Evolutionary conservation across 1,140 invertebrate species (phyloP).

Genomic region (Fopius arisanus): DNA sequence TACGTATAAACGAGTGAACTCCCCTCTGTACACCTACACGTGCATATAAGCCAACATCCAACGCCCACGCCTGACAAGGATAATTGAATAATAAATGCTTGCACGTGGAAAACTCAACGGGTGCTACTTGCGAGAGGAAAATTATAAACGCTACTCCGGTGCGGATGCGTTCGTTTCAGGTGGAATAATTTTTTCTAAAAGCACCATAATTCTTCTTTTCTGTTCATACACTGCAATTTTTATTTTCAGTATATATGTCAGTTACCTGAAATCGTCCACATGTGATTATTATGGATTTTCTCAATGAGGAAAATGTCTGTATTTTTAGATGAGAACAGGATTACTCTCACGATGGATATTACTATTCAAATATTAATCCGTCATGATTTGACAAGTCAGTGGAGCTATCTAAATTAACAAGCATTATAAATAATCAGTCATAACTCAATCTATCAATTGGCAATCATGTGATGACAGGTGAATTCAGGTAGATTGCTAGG

Average conservation of each 20-base stretch:
- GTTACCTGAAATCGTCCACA: no score
- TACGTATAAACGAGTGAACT: slow-evolving; percentile 5
- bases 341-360: no score
- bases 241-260: background rate
- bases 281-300: no score
- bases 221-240: background rate
- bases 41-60: slow-evolving; percentile 20
- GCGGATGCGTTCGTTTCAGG: background rate
- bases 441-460: no score
- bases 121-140: background rate
- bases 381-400: no score
- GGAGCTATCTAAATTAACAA: no score
- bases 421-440: no score
- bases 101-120: slow-evolving; percentile 16
- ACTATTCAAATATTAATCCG: no score
- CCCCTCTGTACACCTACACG: background rate
- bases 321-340: no score
- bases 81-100: slow-evolving; percentile 36
- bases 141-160: background rate
- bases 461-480: no score
- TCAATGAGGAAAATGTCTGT: no score
- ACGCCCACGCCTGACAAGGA: slow-evolving; percentile 27
- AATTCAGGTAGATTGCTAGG: no score
- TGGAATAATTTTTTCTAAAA: background rate
- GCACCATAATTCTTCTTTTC: background rate